Percentiles rank a stretch among this genome's conserved stretches.
Evolutionary conservation across 2,888 invertebrate species (phyloP).

Genomic region (Plagiodera versicolora): DNA sequence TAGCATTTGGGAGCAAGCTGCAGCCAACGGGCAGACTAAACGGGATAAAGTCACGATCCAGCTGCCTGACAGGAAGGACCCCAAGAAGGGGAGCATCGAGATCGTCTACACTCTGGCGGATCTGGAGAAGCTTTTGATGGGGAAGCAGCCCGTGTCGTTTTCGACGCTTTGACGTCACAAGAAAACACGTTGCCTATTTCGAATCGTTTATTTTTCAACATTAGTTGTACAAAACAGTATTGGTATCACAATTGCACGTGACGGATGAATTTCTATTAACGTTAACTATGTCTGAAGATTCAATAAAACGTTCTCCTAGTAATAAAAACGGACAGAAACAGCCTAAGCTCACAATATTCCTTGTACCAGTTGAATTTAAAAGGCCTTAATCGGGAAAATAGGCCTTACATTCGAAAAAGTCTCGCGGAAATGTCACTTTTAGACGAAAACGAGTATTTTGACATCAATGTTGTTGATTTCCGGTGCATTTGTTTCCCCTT

Average conservation of each 20-base stretch:
- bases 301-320: background rate
- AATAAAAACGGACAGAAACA: constrained; percentile 38
- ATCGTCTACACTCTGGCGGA: constrained; percentile 47
- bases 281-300: constrained; percentile 25
- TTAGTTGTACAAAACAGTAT: constrained; percentile 49
- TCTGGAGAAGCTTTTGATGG: constrained; percentile 40
- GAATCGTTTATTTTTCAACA: constrained; percentile 44
- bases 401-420: background rate
- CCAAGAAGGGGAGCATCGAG: constrained; percentile 39
- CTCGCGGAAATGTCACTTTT: too few relatives aligned
- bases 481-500: constrained; percentile 51
- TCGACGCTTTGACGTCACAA: background rate
- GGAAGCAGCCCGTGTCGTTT: constrained; percentile 14
- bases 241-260: constrained; percentile 51
- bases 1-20: constrained; percentile 50
- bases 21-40: constrained; percentile 46
- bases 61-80: constrained; percentile 43
- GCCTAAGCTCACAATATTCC: too few relatives aligned
- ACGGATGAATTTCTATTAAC: constrained; percentile 43
- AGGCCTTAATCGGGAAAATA: constrained; percentile 21
- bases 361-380: constrained; percentile 41
- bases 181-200: constrained; percentile 25
- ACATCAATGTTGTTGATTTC: constrained; percentile 40
- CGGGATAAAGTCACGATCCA: constrained; percentile 51
- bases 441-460: too few relatives aligned